Evolutionary conservation across 2,797 vertebrate genomes (phyloP).

Genomic region (Tadarida brasiliensis): DNA sequence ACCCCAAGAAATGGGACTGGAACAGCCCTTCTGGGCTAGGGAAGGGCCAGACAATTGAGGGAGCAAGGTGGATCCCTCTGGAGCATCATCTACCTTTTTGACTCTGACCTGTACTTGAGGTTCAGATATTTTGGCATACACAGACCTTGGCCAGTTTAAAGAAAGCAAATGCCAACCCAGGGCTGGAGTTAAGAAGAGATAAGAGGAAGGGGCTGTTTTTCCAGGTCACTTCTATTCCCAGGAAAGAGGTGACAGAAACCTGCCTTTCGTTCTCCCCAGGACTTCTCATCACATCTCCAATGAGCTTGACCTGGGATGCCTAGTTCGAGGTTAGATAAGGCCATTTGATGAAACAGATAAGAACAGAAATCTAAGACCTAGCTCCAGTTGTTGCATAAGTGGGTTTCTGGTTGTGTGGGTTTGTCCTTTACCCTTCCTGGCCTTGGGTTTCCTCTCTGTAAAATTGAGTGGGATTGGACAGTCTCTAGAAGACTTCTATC

Average conservation of each 20-base stretch:
- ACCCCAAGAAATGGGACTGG: not conserved
- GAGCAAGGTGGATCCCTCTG: not conserved
- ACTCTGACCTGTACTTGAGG: not conserved
- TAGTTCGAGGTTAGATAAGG: not conserved
- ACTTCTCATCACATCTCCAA: not conserved
- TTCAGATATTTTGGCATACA: not conserved
- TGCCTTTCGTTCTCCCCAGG: not conserved
- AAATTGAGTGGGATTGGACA: not conserved
- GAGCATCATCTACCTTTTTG: conserved; percentile 16
- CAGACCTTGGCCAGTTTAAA: not conserved
- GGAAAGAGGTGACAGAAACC: not conserved
- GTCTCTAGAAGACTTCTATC: not conserved
- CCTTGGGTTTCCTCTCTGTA: no score
- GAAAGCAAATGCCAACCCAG: not conserved
- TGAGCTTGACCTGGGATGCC: not conserved
- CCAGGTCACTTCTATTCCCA: not conserved
- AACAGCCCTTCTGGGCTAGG: not conserved
- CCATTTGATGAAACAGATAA: not conserved
- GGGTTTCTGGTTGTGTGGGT: not conserved
- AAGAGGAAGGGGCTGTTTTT: not conserved
- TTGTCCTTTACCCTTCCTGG: not conserved
- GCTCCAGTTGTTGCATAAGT: not conserved
- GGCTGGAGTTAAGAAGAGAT: not conserved
- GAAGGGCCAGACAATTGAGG: not conserved
- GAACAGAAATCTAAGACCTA: not conserved